Base-by-base conservation (phyloP, 2,113 vertebrate species). In the Calyptomena viridis region DNA sequence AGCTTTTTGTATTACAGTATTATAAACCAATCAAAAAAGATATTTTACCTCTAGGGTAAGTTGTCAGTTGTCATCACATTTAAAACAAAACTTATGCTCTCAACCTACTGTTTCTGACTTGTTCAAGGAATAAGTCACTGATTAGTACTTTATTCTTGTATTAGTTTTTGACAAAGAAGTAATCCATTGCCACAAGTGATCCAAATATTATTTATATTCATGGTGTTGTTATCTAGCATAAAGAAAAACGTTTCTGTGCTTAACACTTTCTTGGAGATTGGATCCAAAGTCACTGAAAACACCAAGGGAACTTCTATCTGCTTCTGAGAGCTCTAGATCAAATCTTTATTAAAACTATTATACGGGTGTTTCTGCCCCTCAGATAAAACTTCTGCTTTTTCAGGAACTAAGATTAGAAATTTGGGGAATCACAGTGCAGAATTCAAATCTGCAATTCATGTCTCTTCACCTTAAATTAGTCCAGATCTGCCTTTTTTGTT, bases 1-100 rank as follows among this genome's bases (percentile, higher is more conserved):
- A 97, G 68, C 12, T 67, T 91, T 52, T 59, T 89, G 55, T 53
- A 95, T 55, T 82, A 96, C 55, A 96, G 59, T 69, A 96, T 85
- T 93, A 95, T 30, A 75, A 95, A 93, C 59, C 79, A 84, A 33
- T 10, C 86, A 75, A 94, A 52, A 2, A 66, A 69, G 39, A 27
- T 44, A 44, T 53, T 85, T 86, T 87, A 84, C 5, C 9, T 25
- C 89, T 46, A 46, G 44, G 17, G 44, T 46, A 46, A 46, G 18
- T 46, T 46, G 18, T 46, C 17, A 59, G 13, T 25, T 81, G 7
- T 20, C 63, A 76, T 46, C 22, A 53, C 47, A 96, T 82, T 94
- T 68, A 35, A 95, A 92, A 64, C 47, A 96, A 95, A 91, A 83
- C 33, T 47, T 53, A 75, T 20, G 11, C 2, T 85, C 7, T 6